These are phyloP conservation scores for Troglohyphantes excavatus DNA, from an alignment of 2,888 invertebrate genomes.

Conservation along the genomic window DNA sequence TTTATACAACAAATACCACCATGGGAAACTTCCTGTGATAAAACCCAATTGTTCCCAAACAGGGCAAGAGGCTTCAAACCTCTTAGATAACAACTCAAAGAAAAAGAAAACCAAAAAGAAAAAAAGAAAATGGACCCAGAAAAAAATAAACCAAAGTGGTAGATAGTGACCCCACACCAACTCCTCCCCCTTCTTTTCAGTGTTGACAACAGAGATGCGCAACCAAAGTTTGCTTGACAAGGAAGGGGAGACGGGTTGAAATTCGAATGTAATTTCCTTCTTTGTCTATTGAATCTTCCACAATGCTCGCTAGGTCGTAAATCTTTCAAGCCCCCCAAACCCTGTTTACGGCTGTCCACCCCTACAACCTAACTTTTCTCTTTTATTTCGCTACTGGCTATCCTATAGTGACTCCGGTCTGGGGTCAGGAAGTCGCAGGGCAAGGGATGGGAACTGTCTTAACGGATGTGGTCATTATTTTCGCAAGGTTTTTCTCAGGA, in stretches of 20 bases:
- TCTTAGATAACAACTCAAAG: not conserved
- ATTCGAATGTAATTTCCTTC: slow-evolving; percentile 59
- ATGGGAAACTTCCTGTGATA: too few species aligned
- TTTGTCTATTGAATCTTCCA: slow-evolving; percentile 50
- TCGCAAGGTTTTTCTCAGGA: too few species aligned
- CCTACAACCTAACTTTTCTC: too few species aligned
- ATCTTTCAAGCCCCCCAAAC: slow-evolving; percentile 21
- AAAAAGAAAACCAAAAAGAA: not conserved
- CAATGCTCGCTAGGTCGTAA: slow-evolving; percentile 33
- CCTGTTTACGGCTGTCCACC: slow-evolving; percentile 44
- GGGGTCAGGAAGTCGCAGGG: too few species aligned
- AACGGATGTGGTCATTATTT: too few species aligned
- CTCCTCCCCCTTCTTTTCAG: slow-evolving; percentile 13
- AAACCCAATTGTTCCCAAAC: too few species aligned
- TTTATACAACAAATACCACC: too few species aligned
- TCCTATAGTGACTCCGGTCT: too few species aligned
- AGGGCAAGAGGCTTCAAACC: not conserved
- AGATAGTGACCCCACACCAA: too few species aligned
- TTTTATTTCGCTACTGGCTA: too few species aligned
- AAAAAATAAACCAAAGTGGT: too few species aligned
- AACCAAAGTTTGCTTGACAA: not conserved
- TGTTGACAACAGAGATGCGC: not conserved
- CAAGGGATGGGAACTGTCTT: not conserved
- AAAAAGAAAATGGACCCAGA: not conserved
- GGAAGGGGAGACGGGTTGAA: not conserved